Percentiles rank a stretch among this genome's conserved stretches.
These are phyloP conservation scores for Trichogramma dendrolimi DNA, from an alignment of 2,888 invertebrate genomes.

Conservation along the genomic window DNA sequence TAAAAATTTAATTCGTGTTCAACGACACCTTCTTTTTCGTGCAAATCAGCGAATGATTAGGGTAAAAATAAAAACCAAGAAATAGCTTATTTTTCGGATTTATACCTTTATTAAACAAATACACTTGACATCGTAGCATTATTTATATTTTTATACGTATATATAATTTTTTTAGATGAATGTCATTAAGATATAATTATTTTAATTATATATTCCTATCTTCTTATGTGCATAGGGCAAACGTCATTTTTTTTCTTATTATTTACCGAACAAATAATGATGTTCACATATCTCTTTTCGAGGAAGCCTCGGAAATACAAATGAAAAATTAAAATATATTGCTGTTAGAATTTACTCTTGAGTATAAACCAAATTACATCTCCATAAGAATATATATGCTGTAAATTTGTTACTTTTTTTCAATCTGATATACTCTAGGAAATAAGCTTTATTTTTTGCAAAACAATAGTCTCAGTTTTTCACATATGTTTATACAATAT, in stretches of 20 bases:
- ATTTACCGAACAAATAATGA: conserved; percentile 37
- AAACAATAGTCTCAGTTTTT: background rate
- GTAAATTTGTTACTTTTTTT: conserved; percentile 3
- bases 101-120: conserved; percentile 54
- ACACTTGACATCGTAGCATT: conserved; percentile 52
- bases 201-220: conserved; percentile 44
- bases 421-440: background rate
- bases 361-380: too few relatives aligned
- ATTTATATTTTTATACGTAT: conserved; percentile 50
- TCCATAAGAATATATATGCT: background rate
- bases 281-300: background rate
- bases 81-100: conserved; percentile 44
- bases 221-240: conserved; percentile 43
- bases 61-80: background rate
- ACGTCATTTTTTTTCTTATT: conserved; percentile 33
- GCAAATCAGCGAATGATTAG: too few relatives aligned
- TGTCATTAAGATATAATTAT: conserved; percentile 46
- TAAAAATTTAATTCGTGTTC: too few relatives aligned
- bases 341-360: conserved; percentile 4
- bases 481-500: background rate
- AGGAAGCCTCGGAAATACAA: conserved; percentile 11
- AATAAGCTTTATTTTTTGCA: too few relatives aligned
- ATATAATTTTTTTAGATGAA: conserved; percentile 39
- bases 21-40: too few relatives aligned
- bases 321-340: conserved; percentile 14